A percentile compares a stretch with the other conserved stretches of the same genome.
phyloP scores from a whole-genome alignment of 2,888 invertebrate genomes.

The Stenurella melanura region DNA sequence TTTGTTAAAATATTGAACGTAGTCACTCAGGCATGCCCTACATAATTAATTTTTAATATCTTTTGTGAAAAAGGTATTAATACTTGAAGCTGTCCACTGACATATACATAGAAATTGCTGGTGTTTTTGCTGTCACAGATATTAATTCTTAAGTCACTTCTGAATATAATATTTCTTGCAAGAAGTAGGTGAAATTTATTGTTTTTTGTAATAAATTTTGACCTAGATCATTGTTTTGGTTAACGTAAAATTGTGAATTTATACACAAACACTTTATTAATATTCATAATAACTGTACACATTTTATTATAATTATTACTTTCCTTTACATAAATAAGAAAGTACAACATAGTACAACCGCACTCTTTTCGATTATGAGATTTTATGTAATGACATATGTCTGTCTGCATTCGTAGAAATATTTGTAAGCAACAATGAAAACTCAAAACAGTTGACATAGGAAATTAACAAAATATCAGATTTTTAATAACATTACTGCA shows the following conservation, averaged over 20 bases:
- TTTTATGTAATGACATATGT: too few species aligned
- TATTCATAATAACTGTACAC: not conserved
- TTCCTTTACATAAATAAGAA: too few species aligned
- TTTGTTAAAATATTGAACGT: not conserved
- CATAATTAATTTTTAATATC: not conserved
- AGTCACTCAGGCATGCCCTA: not conserved
- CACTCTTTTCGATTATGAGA: too few species aligned
- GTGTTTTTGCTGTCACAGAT: not conserved
- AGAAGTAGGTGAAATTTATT: not conserved
- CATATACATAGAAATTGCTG: not conserved
- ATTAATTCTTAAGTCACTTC: not conserved
- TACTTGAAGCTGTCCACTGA: not conserved
- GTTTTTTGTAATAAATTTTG: not conserved
- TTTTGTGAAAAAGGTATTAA: not conserved
- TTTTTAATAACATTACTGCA: too few species aligned
- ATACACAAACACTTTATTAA: not conserved
- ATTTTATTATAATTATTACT: too few species aligned
- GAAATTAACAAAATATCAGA: too few species aligned
- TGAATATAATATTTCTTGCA: not conserved
- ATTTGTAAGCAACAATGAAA: too few species aligned
- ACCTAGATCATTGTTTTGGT: not conserved
- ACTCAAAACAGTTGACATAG: too few species aligned
- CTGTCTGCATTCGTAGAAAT: too few species aligned
- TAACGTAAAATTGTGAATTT: not conserved
- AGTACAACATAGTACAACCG: too few species aligned